phyloP scores from a whole-genome alignment of 2,113 vertebrate genomes.

The Mormoops blainvillei region DNA sequence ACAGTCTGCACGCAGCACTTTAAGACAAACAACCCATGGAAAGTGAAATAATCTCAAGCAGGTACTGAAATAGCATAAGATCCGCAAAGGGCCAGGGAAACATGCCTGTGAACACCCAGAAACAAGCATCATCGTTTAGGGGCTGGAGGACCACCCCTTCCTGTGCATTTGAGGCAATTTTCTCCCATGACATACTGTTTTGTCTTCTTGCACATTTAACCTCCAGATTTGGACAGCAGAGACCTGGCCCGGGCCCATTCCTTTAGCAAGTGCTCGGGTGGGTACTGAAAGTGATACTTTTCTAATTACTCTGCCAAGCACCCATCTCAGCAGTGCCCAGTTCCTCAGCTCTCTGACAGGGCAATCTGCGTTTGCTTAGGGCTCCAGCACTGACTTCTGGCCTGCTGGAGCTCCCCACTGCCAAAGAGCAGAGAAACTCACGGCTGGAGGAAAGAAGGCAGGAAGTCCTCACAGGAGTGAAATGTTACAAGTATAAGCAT shows the following conservation, averaged over 20 bases:
- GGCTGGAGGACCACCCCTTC: slow-evolving; percentile 68
- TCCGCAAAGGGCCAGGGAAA: slow-evolving; percentile 1
- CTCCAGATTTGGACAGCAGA: slow-evolving; percentile 79
- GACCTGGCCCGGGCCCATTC: slow-evolving; percentile 78
- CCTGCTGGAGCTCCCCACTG: slow-evolving; percentile 63
- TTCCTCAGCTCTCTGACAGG: slow-evolving; percentile 88
- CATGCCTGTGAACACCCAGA: slow-evolving; percentile 61
- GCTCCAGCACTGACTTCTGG: slow-evolving; percentile 62
- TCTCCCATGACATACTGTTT: slow-evolving; percentile 81
- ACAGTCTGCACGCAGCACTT: background rate
- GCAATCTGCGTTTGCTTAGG: slow-evolving; percentile 91
- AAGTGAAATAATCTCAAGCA: background rate
- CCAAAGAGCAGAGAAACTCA: slow-evolving; percentile 23
- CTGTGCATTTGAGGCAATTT: slow-evolving; percentile 75
- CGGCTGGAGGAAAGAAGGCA: background rate
- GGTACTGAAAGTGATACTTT: slow-evolving; percentile 96
- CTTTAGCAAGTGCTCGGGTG: slow-evolving; percentile 86
- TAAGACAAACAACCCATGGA: background rate
- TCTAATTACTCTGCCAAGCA: slow-evolving; percentile 99
- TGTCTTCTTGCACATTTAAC: slow-evolving; percentile 86
- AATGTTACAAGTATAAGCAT: background rate
- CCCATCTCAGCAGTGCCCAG: slow-evolving; percentile 91
- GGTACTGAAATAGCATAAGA: slow-evolving; percentile 34
- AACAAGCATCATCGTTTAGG: slow-evolving; percentile 52
- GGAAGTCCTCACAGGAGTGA: background rate